phyloP scores from a whole-genome alignment of 2,797 vertebrate genomes.

The Cyclura pinguis region DNA sequence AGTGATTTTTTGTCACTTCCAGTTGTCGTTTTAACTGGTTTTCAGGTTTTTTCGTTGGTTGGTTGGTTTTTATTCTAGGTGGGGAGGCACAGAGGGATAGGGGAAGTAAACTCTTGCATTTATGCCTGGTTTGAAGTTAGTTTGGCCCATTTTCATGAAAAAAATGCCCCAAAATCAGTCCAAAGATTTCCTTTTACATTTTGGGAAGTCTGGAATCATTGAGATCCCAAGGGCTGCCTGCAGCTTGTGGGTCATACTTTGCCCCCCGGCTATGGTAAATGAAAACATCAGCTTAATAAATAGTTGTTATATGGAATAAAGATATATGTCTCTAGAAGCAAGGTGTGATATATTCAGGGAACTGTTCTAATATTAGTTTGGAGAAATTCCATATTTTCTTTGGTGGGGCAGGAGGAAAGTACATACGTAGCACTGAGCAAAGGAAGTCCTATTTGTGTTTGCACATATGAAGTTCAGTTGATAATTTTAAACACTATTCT shows the following conservation, averaged over 20 bases:
- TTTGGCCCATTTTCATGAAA: too few relatives aligned
- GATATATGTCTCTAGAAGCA: slow-evolving; percentile 22
- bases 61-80: too few relatives aligned
- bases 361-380: slow-evolving; percentile 11
- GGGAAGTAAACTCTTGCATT: too few relatives aligned
- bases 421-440: neutral
- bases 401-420: slow-evolving; percentile 69
- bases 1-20: too few relatives aligned
- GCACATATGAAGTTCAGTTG: neutral
- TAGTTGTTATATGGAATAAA: neutral
- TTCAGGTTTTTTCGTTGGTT: too few relatives aligned
- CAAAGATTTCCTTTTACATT: neutral
- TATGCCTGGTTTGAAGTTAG: too few relatives aligned
- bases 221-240: too few relatives aligned
- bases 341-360: slow-evolving; percentile 23
- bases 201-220: too few relatives aligned
- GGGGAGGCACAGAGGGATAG: neutral
- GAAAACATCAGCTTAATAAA: too few relatives aligned
- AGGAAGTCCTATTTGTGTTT: neutral
- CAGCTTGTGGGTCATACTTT: too few relatives aligned
- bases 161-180: neutral
- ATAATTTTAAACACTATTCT: neutral
- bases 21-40: too few relatives aligned
- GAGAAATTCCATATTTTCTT: slow-evolving; percentile 45
- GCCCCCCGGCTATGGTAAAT: too few relatives aligned